Base-by-base conservation (phyloP, 92 coral and sea anemone genomes). In the Bergia puertoricense region DNA sequence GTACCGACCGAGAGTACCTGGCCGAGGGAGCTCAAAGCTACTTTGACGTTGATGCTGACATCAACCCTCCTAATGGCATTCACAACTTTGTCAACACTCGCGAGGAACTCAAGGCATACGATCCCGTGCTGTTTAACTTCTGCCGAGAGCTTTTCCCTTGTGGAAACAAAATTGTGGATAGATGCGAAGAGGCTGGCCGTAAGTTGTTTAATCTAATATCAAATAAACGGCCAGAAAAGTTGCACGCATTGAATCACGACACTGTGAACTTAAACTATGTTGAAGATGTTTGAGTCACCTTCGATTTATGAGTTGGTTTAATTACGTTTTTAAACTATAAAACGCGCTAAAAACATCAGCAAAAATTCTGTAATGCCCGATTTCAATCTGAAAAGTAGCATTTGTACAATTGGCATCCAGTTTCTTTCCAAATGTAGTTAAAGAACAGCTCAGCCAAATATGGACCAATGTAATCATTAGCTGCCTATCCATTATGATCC, bases 11-110 rank as follows among this genome's bases (percentile, higher is more conserved):
- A n/a, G 93, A 91, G 38, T 91, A 91, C 45, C 44, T 91, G 44
- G 88, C 93, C 18, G 93, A 91, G 82, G 93, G 93, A 0, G 86
- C 93, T 3, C 93, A 91, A 79, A 88, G 90, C 72, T 91, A 86
- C 88, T 91, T 91, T 71, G 82, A 91, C 50, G 91, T 88, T 1
- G 89, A 91, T 89, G 93, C 90, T 3, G 86, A 81, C 76, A 65
- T 89, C 2, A 69, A 81, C 39, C 85, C 79, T 15, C 88, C 93
- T 0, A 83, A 91, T 66, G 93, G 93, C 56, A 81, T 91, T 43
- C 93, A 91, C 78, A 88, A 88, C 72, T 79, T 42, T 57, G 84
- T 91, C 51, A 88, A 91, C 84, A 91, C 93, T 2, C 80, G 93
- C 13, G 75, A 46, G 7, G 89, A 91, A 88, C 82, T 91, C 18